A percentile compares a stretch with the other conserved stretches of the same genome.
phyloP scores from a whole-genome alignment of 2,113 vertebrate species.

The Hassar affinis region DNA sequence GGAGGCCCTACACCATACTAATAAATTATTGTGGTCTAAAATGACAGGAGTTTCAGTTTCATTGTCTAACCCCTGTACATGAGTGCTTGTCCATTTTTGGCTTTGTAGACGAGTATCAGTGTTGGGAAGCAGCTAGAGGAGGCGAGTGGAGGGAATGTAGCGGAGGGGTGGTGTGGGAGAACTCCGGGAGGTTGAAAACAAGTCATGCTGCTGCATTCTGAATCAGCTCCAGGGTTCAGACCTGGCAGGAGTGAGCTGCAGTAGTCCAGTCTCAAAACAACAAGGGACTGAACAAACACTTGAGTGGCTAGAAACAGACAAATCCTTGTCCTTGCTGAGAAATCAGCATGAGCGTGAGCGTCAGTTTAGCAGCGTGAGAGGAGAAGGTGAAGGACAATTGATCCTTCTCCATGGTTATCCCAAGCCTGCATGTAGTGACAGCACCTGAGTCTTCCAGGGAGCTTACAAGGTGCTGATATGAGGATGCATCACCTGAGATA shows the following conservation, averaged over 20 bases:
- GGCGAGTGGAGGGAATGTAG: neutral
- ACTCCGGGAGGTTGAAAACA: neutral
- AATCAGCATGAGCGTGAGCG: neutral
- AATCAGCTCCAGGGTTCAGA: neutral
- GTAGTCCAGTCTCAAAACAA: neutral
- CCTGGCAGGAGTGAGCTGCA: neutral
- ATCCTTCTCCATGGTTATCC: neutral
- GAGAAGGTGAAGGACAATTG: neutral
- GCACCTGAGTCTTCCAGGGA: neutral
- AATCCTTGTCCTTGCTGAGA: neutral
- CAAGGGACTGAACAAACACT: neutral
- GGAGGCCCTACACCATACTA: too few species aligned
- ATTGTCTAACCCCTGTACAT: too few species aligned
- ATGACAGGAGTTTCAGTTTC: too few species aligned
- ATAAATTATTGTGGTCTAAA: too few species aligned
- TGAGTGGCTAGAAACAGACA: neutral
- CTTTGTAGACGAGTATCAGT: neutral
- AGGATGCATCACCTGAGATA: neutral
- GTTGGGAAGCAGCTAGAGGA: neutral
- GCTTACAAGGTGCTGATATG: neutral
- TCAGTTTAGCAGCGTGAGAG: neutral
- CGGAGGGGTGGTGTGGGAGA: neutral
- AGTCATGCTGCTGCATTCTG: neutral
- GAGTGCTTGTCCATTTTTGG: neutral
- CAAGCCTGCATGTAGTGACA: neutral